Evolutionary conservation across 2,797 vertebrate species (phyloP).

Genomic region (Carcharodon carcharias): DNA sequence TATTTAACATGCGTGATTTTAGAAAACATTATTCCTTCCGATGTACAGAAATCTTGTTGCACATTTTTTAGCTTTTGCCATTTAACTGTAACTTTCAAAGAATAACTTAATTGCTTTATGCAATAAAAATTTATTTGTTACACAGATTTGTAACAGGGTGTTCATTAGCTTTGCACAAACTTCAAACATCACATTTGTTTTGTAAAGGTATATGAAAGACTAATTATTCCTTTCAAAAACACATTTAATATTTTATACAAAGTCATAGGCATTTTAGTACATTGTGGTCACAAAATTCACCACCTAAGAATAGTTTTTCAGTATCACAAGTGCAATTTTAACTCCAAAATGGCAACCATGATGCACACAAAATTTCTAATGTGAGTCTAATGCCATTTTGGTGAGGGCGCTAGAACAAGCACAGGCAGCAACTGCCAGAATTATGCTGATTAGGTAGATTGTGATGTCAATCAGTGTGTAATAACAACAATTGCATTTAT

Average conservation of each 20-base stretch:
- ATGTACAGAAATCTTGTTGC: not conserved
- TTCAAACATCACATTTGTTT: not conserved
- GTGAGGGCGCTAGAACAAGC: no score
- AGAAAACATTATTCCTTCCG: not conserved
- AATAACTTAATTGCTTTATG: not conserved
- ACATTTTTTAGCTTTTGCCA: not conserved
- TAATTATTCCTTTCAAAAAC: no score
- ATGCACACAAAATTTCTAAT: no score
- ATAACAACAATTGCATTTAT: no score
- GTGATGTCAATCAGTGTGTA: no score
- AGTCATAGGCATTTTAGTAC: not conserved
- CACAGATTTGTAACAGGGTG: not conserved
- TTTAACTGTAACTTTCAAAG: no score
- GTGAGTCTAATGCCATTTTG: no score
- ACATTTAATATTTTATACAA: no score
- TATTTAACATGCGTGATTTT: not conserved
- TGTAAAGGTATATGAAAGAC: not conserved
- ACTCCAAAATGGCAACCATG: no score
- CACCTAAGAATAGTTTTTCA: not conserved
- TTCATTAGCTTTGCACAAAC: not conserved
- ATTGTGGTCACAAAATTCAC: not conserved
- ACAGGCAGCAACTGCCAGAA: no score
- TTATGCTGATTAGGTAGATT: no score
- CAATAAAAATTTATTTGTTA: not conserved
- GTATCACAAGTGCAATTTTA: not conserved